Percentiles rank a stretch among this genome's conserved stretches.
These are phyloP conservation scores for Nematolebias whitei DNA, from an alignment of 2,113 vertebrate genomes.

Conservation along the genomic window DNA sequence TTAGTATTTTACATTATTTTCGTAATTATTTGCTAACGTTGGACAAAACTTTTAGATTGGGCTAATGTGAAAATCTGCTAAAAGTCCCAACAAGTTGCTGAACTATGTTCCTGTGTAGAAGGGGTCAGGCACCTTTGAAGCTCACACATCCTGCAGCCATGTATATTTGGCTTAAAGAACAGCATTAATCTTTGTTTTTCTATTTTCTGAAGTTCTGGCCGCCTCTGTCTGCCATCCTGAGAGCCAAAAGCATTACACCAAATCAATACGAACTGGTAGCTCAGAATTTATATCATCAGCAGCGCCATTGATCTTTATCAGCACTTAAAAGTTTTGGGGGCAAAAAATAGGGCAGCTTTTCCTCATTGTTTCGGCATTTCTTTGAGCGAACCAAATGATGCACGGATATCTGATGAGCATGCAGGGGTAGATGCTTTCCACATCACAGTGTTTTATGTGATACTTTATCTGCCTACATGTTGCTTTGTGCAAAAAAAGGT, in stretches of 20 bases:
- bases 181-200: slow-evolving; percentile 63
- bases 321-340: slow-evolving; percentile 73
- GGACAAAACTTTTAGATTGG: neutral
- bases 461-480: slow-evolving; percentile 46
- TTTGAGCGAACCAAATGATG: slow-evolving; percentile 45
- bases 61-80: neutral
- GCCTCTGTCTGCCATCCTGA: slow-evolving; percentile 56
- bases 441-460: slow-evolving; percentile 33
- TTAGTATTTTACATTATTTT: too few species aligned
- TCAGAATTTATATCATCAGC: slow-evolving; percentile 79
- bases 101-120: slow-evolving; percentile 4
- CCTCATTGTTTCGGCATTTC: slow-evolving; percentile 47
- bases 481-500: slow-evolving; percentile 29
- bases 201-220: slow-evolving; percentile 38
- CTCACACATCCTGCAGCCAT: slow-evolving; percentile 37
- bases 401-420: slow-evolving; percentile 41
- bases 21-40: neutral
- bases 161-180: slow-evolving; percentile 43
- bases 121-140: slow-evolving; percentile 19
- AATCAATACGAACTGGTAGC: slow-evolving; percentile 80
- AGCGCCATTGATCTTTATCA: slow-evolving; percentile 78
- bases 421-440: slow-evolving; percentile 24
- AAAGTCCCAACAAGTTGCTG: neutral
- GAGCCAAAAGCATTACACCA: slow-evolving; percentile 68
- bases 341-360: slow-evolving; percentile 59